Evolutionary conservation across 2,888 invertebrate species (phyloP).

Genomic region (Lampropteryx suffumata): DNA sequence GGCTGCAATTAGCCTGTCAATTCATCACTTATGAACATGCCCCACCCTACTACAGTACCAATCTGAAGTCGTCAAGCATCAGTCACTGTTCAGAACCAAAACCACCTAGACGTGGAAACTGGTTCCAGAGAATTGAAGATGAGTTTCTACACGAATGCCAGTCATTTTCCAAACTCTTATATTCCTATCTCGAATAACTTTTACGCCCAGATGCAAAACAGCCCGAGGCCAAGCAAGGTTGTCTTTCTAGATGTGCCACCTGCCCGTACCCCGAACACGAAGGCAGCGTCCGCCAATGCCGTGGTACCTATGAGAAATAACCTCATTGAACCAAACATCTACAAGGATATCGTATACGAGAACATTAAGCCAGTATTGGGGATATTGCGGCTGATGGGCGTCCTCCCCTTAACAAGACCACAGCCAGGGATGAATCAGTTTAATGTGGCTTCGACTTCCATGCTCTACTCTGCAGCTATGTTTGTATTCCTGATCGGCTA

Average conservation of each 20-base stretch:
- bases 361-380: constrained; percentile 74
- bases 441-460: constrained; percentile 75
- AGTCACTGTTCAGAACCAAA: constrained; percentile 40
- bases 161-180: constrained; percentile 48
- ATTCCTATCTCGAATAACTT: constrained; percentile 62
- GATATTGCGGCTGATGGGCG: constrained; percentile 80
- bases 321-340: constrained; percentile 55
- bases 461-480: constrained; percentile 82
- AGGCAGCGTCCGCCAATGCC: constrained; percentile 52
- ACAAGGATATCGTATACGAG: constrained; percentile 70
- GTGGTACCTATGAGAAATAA: constrained; percentile 63
- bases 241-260: constrained; percentile 73
- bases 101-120: constrained; percentile 26
- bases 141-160: constrained; percentile 59
- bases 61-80: constrained; percentile 46
- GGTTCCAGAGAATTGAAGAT: constrained; percentile 42
- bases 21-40: constrained; percentile 56
- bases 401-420: constrained; percentile 82
- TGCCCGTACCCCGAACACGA: constrained; percentile 53
- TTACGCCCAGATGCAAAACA: constrained; percentile 53
- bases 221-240: constrained; percentile 53
- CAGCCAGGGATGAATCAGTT: constrained; percentile 76
- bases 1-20: constrained; percentile 71
- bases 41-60: constrained; percentile 31
- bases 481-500: constrained; percentile 78